Evolutionary conservation across 2,888 invertebrate species (phyloP).

Genomic region (Julus scandinavius): DNA sequence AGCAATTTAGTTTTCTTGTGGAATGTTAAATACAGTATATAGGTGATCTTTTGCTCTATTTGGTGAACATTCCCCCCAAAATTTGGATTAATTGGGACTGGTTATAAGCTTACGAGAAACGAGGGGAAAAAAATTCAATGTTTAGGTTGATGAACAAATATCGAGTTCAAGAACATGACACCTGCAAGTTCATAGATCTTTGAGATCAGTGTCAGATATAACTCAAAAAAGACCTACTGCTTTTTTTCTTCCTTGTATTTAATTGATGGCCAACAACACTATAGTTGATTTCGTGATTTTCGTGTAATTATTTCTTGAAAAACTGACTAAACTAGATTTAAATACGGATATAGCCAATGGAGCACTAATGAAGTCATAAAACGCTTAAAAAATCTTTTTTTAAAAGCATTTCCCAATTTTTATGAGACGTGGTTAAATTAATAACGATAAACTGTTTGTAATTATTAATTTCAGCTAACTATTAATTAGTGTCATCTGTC

Average conservation of each 20-base stretch:
- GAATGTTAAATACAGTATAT: background rate
- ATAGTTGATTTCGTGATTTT: background rate
- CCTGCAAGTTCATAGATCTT: background rate
- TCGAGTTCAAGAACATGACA: slow-evolving; percentile 7
- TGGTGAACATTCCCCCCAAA: background rate
- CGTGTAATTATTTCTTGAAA: background rate
- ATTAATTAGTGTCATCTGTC: no score
- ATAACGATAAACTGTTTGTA: no score
- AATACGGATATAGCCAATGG: no score
- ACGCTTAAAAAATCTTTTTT: no score
- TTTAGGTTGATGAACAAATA: background rate
- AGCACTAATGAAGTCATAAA: no score
- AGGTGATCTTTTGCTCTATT: background rate
- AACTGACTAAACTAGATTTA: no score
- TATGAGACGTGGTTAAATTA: no score
- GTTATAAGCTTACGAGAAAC: background rate
- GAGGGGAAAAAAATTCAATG: background rate
- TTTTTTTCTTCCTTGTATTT: background rate
- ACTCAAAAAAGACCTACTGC: background rate
- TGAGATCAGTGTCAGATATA: slow-evolving; percentile 3
- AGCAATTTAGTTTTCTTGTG: background rate
- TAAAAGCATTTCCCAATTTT: no score
- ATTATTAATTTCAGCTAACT: no score
- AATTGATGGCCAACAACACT: background rate
- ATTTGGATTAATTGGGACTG: background rate